Evolutionary conservation across 2,797 vertebrate genomes (phyloP).

Genomic region (Protosalanx chinensis): DNA sequence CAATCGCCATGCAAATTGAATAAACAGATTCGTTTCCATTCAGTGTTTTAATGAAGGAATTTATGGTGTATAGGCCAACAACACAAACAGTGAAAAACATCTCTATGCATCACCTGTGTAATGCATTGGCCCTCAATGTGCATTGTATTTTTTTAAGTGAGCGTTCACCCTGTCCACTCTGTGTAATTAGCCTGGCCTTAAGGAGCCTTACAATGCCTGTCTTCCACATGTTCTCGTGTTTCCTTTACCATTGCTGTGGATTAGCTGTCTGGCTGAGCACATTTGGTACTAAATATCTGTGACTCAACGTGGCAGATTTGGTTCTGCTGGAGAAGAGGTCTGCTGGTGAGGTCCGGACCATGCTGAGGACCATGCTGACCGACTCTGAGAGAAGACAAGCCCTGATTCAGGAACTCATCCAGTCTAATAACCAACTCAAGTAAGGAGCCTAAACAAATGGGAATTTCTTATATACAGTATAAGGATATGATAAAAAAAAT

Average conservation of each 20-base stretch:
- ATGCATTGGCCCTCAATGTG: neutral
- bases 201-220: neutral
- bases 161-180: neutral
- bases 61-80: neutral
- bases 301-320: slow-evolving; percentile 61
- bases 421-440: slow-evolving; percentile 83
- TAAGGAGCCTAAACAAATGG: slow-evolving; percentile 50
- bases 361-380: slow-evolving; percentile 76
- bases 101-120: neutral
- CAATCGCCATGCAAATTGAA: neutral
- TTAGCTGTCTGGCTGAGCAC: neutral
- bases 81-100: neutral
- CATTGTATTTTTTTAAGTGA: neutral
- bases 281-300: neutral
- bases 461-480: neutral
- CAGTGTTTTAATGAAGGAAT: neutral
- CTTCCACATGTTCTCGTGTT: too few relatives aligned
- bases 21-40: neutral
- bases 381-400: slow-evolving; percentile 80
- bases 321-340: slow-evolving; percentile 79
- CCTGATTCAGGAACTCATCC: slow-evolving; percentile 81
- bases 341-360: slow-evolving; percentile 71
- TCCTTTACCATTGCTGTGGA: neutral
- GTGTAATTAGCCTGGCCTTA: neutral
- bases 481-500: neutral